phyloP scores from a whole-genome alignment of 2,888 invertebrate species.

The Idaea dimidiata region DNA sequence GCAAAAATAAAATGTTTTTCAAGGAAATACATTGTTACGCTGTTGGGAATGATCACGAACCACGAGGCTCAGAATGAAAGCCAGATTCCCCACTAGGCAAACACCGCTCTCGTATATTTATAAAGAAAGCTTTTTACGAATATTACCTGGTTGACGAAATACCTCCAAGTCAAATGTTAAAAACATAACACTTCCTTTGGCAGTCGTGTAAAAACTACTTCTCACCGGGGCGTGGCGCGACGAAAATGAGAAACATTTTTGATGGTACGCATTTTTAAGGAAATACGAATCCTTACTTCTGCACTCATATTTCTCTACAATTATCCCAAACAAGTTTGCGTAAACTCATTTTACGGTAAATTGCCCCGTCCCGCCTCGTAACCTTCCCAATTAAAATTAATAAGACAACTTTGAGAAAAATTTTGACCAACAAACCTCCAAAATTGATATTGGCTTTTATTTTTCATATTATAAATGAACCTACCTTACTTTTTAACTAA shows the following conservation, averaged over 20 bases:
- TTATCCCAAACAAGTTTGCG: conserved; percentile 50
- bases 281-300: conserved; percentile 35
- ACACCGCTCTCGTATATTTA: background rate
- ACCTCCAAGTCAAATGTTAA: background rate
- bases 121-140: conserved; percentile 6
- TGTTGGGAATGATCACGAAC: too few relatives aligned
- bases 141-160: background rate
- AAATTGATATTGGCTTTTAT: conserved; percentile 22
- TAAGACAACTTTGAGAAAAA: conserved; percentile 43
- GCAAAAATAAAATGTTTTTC: too few relatives aligned
- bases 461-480: background rate
- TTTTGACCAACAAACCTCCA: conserved; percentile 25
- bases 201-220: background rate
- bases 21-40: too few relatives aligned
- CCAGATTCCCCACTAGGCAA: too few relatives aligned
- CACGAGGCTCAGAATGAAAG: too few relatives aligned
- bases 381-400: conserved; percentile 47
- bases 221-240: background rate
- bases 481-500: conserved; percentile 1
- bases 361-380: conserved; percentile 36
- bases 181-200: too few relatives aligned
- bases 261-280: conserved; percentile 8
- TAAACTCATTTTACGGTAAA: conserved; percentile 51
- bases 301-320: conserved; percentile 46
- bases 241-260: conserved; percentile 2